phyloP scores from a whole-genome alignment of 2,113 vertebrate genomes.

The Ceuthmochares aereus region DNA sequence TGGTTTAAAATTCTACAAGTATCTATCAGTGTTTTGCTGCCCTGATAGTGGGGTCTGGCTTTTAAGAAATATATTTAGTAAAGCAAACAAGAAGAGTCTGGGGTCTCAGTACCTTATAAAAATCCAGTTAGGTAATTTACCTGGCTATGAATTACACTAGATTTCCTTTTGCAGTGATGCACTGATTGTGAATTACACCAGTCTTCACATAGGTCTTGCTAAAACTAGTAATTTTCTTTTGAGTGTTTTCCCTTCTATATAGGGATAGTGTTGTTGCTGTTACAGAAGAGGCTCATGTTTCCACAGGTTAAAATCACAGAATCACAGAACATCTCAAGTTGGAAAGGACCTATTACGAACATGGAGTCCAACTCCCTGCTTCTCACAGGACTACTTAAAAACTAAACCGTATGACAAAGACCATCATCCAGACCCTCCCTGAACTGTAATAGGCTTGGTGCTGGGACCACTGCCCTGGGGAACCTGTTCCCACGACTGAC shows the following conservation, averaged over 20 bases:
- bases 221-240: not conserved
- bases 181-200: not conserved
- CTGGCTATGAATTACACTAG: not conserved
- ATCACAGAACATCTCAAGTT: not conserved
- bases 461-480: rapidly evolving
- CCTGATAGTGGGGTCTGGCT: not conserved
- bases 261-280: not conserved
- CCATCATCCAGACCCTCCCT: rapidly evolving
- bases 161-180: not conserved
- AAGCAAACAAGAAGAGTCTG: not conserved
- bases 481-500: not conserved
- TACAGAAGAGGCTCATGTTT: not conserved
- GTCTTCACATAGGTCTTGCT: not conserved
- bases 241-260: not conserved
- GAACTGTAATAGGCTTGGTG: not conserved
- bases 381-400: not conserved
- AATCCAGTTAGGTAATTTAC: not conserved
- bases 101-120: not conserved
- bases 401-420: not conserved
- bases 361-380: not conserved
- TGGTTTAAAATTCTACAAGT: not conserved
- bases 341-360: not conserved
- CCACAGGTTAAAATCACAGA: not conserved
- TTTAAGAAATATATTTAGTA: not conserved
- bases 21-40: not conserved